These are phyloP conservation scores for Sebastes oblongus DNA, from an alignment of 2,797 vertebrate species.

Conservation along the genomic window DNA sequence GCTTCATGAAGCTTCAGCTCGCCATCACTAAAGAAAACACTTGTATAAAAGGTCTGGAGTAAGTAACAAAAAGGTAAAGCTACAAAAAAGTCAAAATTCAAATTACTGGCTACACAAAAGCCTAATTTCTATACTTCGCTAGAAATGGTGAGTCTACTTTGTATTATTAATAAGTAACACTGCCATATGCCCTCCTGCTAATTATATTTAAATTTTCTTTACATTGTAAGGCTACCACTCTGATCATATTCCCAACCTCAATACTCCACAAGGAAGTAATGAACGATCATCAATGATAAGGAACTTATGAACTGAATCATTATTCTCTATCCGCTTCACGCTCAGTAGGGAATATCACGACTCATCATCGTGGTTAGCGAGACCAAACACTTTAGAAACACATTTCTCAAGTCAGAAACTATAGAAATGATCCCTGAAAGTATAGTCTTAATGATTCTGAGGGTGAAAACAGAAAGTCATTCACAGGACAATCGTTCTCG, in stretches of 20 bases:
- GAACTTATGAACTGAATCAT: background rate
- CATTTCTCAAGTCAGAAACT: conserved; percentile 71
- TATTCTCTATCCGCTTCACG: conserved; percentile 37
- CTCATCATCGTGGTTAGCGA: conserved; percentile 72
- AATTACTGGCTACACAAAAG: too few relatives aligned
- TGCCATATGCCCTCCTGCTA: accelerated
- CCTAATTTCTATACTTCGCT: too few relatives aligned
- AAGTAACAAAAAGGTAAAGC: too few relatives aligned
- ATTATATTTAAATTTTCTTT: too few relatives aligned
- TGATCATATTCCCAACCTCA: background rate
- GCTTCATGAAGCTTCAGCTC: too few relatives aligned
- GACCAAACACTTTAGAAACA: conserved; percentile 65
- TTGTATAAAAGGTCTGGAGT: too few relatives aligned
- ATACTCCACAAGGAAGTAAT: background rate
- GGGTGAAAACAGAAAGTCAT: accelerated
- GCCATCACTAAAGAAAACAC: too few relatives aligned
- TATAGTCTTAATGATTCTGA: conserved; percentile 50
- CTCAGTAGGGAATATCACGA: conserved; percentile 18
- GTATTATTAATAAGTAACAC: too few relatives aligned
- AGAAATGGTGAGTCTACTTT: accelerated
- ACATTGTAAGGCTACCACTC: background rate
- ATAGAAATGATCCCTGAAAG: conserved; percentile 82
- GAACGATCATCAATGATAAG: background rate
- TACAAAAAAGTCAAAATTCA: too few relatives aligned
- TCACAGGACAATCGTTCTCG: background rate